A percentile compares a stretch with the other conserved stretches of the same genome.
Conservation (phyloP, 2,888 invertebrate genomes). For the Scaptomyza caliginosa region DNA sequence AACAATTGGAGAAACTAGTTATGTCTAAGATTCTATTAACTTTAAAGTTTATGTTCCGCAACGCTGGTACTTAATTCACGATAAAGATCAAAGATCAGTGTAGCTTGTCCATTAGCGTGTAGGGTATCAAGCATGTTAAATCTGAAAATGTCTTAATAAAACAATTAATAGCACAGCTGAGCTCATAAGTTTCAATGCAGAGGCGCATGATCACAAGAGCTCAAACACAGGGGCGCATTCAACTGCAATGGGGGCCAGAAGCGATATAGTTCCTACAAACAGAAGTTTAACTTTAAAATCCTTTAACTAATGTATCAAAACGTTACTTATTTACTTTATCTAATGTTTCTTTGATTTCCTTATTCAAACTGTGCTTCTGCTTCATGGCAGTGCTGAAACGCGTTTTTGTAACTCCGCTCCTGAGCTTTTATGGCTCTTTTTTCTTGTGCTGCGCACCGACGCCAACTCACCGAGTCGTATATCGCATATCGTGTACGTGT, state of each 20-base stretch:
- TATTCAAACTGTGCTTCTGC: too few relatives aligned
- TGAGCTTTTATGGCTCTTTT: slow-evolving; percentile 31
- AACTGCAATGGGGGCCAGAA: neutral
- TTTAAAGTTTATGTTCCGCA: neutral
- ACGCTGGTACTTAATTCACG: neutral
- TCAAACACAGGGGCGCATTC: slow-evolving; percentile 59
- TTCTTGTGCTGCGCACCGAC: slow-evolving; percentile 20
- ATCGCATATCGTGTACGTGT: slow-evolving; percentile 68
- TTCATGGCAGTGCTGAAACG: too few relatives aligned
- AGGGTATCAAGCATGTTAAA: slow-evolving; percentile 73
- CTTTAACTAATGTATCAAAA: too few relatives aligned
- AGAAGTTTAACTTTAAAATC: too few relatives aligned
- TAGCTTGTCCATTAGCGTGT: slow-evolving; percentile 2
- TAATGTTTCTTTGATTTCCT: too few relatives aligned
- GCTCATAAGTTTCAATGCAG: slow-evolving; percentile 68
- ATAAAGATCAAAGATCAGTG: neutral
- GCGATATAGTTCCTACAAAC: neutral
- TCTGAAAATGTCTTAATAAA: slow-evolving; percentile 78
- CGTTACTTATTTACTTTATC: too few relatives aligned
- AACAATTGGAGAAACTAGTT: neutral
- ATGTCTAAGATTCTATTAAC: too few relatives aligned
- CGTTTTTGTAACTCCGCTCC: slow-evolving; percentile 51
- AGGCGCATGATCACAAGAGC: slow-evolving; percentile 57
- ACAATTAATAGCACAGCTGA: slow-evolving; percentile 79
- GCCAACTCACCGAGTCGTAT: slow-evolving; percentile 32